phyloP scores from a whole-genome alignment of 2,888 invertebrate genomes.

The Drosophila histrio region DNA sequence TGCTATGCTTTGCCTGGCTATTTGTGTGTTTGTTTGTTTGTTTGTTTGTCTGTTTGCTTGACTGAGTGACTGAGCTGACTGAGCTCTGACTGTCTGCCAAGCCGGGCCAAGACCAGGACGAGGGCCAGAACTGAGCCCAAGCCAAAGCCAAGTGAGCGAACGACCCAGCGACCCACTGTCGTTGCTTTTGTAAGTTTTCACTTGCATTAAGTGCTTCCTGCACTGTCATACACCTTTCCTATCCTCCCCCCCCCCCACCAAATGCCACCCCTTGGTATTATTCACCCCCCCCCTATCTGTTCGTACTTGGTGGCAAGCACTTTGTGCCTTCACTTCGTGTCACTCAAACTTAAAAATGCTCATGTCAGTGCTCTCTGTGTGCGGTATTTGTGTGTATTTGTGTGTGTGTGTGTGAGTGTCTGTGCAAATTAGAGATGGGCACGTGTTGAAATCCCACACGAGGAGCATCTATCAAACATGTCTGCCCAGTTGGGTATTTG shows the following conservation, averaged over 20 bases:
- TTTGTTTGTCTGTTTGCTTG: conserved; percentile 53
- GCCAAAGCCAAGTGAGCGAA: conserved; percentile 15
- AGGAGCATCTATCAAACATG: background rate
- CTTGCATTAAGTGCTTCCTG: conserved; percentile 75
- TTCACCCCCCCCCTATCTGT: background rate
- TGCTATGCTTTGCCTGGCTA: conserved; percentile 29
- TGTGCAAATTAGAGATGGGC: conserved; percentile 1
- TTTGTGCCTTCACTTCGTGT: conserved; percentile 71
- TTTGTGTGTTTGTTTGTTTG: conserved; percentile 56
- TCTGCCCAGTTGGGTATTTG: too few relatives aligned
- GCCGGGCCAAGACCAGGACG: conserved; percentile 10
- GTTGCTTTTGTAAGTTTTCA: conserved; percentile 64
- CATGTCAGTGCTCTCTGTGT: conserved; percentile 48
- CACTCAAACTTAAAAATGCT: conserved; percentile 72
- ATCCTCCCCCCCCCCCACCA: background rate
- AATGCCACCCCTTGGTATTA: too few relatives aligned
- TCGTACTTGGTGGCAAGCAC: conserved; percentile 49
- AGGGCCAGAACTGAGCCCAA: conserved; percentile 4
- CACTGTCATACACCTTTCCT: conserved; percentile 24
- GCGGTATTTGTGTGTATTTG: background rate
- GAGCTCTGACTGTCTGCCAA: conserved; percentile 28
- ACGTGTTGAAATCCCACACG: background rate
- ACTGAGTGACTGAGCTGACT: conserved; percentile 60
- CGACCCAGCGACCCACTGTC: conserved; percentile 62
- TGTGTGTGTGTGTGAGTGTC: background rate